Evolutionary conservation across 2,888 invertebrate genomes (phyloP).

Genomic region (Acanthacorydalis orientalis): DNA sequence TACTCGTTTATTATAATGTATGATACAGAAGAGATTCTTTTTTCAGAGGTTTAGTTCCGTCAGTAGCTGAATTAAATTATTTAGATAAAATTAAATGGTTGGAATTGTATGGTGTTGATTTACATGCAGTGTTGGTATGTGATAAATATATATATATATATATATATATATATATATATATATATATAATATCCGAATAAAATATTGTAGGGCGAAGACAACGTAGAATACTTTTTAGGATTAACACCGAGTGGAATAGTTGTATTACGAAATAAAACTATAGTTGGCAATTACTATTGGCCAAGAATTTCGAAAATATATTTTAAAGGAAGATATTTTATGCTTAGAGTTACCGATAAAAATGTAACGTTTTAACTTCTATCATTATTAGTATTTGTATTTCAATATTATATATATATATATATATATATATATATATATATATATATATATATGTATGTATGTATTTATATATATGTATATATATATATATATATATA

Average conservation of each 20-base stretch:
- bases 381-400: too few species aligned
- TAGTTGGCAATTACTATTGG: constrained; percentile 97
- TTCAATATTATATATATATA: too few species aligned
- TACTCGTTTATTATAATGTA: too few species aligned
- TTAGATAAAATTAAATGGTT: constrained; percentile 97
- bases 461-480: too few species aligned
- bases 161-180: constrained; percentile 7
- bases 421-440: too few species aligned
- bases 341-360: constrained; percentile 90
- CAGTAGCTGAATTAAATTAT: constrained; percentile 85
- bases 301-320: constrained; percentile 92
- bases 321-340: constrained; percentile 92
- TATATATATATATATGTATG: too few species aligned
- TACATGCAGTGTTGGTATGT: constrained; percentile 87
- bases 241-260: constrained; percentile 91
- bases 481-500: too few species aligned
- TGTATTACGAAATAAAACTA: constrained; percentile 84
- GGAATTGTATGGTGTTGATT: constrained; percentile 95
- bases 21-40: constrained; percentile 17
- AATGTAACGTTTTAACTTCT: too few species aligned
- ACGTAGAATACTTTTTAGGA: constrained; percentile 89
- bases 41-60: constrained; percentile 69
- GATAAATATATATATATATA: constrained; percentile 8
- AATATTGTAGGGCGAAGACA: constrained; percentile 72
- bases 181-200: constrained; percentile 8